phyloP scores from a whole-genome alignment of 2,113 vertebrate genomes.

The Pantherophis guttatus region DNA sequence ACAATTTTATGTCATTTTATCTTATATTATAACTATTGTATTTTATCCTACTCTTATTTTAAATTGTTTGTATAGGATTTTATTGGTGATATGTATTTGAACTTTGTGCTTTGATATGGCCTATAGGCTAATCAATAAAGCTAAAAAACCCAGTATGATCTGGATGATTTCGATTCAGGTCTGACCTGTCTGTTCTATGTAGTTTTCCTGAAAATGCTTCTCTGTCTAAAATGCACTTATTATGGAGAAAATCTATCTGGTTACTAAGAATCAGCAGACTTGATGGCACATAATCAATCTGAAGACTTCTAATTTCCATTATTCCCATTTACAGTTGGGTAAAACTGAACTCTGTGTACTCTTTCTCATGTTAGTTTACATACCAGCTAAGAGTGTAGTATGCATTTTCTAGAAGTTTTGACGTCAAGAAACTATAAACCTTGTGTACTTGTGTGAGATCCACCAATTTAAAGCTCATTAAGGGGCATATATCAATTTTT shows the following conservation, averaged over 20 bases:
- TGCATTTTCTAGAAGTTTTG: not conserved
- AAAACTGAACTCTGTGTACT: not conserved
- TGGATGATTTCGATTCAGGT: not conserved
- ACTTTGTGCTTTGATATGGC: too few species aligned
- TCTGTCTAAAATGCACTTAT: not conserved
- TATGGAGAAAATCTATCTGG: not conserved
- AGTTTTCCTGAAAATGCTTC: not conserved
- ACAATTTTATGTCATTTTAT: too few species aligned
- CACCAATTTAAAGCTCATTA: not conserved
- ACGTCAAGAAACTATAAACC: not conserved
- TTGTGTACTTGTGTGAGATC: not conserved
- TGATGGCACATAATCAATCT: not conserved
- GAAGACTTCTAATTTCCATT: not conserved
- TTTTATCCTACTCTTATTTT: too few species aligned
- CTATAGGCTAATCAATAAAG: too few species aligned
- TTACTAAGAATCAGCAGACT: not conserved
- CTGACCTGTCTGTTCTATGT: not conserved
- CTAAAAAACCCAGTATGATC: not conserved
- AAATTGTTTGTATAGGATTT: too few species aligned
- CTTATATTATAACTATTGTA: too few species aligned
- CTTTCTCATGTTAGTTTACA: not conserved
- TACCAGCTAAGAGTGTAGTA: not conserved
- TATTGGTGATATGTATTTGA: too few species aligned
- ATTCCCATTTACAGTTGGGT: not conserved
- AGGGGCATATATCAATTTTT: not conserved